Base-by-base conservation (phyloP, 2,888 invertebrate species). In the Hydroisotoma schaefferi region DNA sequence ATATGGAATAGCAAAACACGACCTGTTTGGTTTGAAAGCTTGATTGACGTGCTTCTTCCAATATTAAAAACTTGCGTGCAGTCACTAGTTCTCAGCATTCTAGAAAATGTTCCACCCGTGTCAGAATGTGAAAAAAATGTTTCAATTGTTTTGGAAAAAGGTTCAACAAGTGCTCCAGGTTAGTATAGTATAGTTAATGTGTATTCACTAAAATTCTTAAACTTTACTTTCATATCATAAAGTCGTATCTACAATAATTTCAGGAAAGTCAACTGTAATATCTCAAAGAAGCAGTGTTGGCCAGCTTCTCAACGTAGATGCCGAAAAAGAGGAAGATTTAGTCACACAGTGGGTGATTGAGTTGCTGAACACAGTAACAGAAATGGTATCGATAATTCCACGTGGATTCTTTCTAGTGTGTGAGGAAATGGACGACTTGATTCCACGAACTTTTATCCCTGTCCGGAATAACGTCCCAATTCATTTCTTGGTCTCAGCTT, bases 391-490 rank as follows among this genome's bases (percentile, higher is more conserved):
- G 2, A 70, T 72, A 2, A 65, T 72, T 38, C 72, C 72, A 1
- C 43, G 72, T 51, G 71, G 71, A 27, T 71, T 72, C 47, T 71
- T 72, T 37, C 26, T 69, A 25, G 63, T 72, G 1, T 69, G 70
- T 52, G 71, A 72, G 64, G 72, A 72, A 62, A 72, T 91, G 61
- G 85, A 88, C 74, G 84, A 85, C 47, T 81, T 84, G 2, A 77
- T 90, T 18, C 88, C 90, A 0, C 82, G 86, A 0, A 83, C 86
- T 64, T 82, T 86, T 8, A 81, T 80, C 47, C 89, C 90, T 0
- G 81, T 88, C 0, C 85, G 85, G 2, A 83, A 83, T 10, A 88
- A 87, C 0, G 83, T 87, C 5, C 74, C 89, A 15, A 76, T 90
- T 38, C 90, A 90, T 76, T 80, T 87, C 73, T 76, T 88, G 51